Conservation (phyloP, 1,140 invertebrate species). For the Leptinotarsa undecemlineata region DNA sequence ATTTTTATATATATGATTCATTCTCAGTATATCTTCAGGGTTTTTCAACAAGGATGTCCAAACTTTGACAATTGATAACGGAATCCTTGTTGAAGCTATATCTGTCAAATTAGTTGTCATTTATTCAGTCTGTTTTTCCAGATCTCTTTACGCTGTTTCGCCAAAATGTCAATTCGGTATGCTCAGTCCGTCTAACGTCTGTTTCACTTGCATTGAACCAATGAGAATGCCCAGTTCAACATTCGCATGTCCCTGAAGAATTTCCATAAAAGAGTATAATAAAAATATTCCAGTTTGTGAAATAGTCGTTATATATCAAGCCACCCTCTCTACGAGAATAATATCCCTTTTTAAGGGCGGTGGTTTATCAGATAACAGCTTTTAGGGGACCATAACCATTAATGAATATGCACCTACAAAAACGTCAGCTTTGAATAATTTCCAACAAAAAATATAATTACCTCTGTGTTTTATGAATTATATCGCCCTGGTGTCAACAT, state of each 20-base stretch:
- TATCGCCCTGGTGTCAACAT: background rate
- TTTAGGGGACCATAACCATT: slow-evolving; percentile 25
- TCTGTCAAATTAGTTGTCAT: too few species aligned
- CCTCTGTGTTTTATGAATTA: background rate
- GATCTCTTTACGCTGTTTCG: too few species aligned
- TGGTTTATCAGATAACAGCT: slow-evolving; percentile 32
- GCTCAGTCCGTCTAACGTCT: too few species aligned
- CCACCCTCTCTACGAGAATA: slow-evolving; percentile 21
- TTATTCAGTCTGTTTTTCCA: too few species aligned
- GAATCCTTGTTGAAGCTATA: too few species aligned
- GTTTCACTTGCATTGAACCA: background rate
- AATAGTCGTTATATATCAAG: slow-evolving; percentile 33
- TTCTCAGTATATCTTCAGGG: too few species aligned
- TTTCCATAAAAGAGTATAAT: slow-evolving; percentile 35
- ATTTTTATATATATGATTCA: too few species aligned
- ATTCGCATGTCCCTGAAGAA: slow-evolving; percentile 29
- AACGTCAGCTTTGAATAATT: slow-evolving; percentile 6
- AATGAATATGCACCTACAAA: slow-evolving; percentile 22
- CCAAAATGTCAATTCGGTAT: too few species aligned
- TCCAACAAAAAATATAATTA: slow-evolving; percentile 1
- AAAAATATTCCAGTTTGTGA: slow-evolving; percentile 34
- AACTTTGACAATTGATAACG: too few species aligned
- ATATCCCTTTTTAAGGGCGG: slow-evolving; percentile 25
- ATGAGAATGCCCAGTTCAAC: background rate
- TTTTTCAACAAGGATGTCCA: too few species aligned